Percentiles rank a stretch among this genome's conserved stretches.
Conservation (phyloP, 2,113 vertebrate species). For the Caranx melampygus region DNA sequence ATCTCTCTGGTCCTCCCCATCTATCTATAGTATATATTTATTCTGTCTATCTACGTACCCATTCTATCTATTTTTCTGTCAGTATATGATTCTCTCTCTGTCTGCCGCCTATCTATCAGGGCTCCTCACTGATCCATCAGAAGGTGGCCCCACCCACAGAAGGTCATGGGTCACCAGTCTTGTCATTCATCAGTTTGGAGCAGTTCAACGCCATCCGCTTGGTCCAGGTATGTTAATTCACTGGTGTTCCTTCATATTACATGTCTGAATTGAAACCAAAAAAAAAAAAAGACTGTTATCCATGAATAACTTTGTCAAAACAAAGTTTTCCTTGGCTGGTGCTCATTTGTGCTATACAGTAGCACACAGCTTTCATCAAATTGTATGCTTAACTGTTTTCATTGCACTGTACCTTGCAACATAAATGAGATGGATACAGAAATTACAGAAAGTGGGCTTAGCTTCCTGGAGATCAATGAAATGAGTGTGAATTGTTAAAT, state of each 20-base stretch:
- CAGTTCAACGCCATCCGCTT: constrained; percentile 92
- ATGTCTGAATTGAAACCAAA: not conserved
- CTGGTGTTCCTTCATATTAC: not conserved
- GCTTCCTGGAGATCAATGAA: not conserved
- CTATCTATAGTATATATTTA: not conserved
- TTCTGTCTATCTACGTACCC: not conserved
- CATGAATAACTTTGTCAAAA: not conserved
- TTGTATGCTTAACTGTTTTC: not conserved
- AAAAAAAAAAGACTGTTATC: not conserved
- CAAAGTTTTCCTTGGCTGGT: not conserved
- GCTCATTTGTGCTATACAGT: not conserved
- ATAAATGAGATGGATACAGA: not conserved
- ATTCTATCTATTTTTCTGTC: not conserved
- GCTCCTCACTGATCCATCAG: constrained; percentile 94
- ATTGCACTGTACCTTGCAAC: not conserved
- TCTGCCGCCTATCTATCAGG: constrained; percentile 77
- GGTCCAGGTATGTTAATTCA: constrained; percentile 84
- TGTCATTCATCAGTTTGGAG: constrained; percentile 91
- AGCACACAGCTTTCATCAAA: not conserved
- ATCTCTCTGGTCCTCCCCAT: not conserved
- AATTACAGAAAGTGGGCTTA: not conserved
- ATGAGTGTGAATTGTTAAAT: not conserved
- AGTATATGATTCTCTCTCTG: constrained; percentile 10
- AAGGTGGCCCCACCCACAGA: constrained; percentile 90
- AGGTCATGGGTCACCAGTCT: constrained; percentile 88